A percentile compares a stretch with the other conserved stretches of the same genome.
These are phyloP conservation scores for Chloebia gouldiae DNA, from an alignment of 2,113 vertebrate genomes.

Conservation along the genomic window DNA sequence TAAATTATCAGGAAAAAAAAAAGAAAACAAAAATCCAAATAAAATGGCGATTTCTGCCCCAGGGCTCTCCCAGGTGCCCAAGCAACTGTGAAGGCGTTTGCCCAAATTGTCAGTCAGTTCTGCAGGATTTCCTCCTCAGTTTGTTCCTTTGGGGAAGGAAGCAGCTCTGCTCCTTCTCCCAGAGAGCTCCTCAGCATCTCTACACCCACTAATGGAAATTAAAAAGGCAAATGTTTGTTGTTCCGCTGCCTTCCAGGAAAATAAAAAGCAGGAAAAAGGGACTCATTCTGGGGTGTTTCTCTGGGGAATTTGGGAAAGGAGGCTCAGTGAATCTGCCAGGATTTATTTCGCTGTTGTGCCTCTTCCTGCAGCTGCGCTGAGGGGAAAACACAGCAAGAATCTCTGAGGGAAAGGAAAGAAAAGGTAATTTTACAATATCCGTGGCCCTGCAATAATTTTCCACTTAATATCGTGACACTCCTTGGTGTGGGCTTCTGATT, in stretches of 20 bases:
- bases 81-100: not conserved
- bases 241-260: not conserved
- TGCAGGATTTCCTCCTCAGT: not conserved
- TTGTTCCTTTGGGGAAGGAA: not conserved
- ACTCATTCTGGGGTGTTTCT: not conserved
- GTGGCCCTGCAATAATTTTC: not conserved
- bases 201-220: not conserved
- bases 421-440: not conserved
- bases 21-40: not conserved
- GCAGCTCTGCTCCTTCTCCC: not conserved
- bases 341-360: not conserved
- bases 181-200: not conserved
- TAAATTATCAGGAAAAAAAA: not conserved
- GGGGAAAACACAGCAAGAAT: not conserved
- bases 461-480: accelerated
- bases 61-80: too few relatives aligned
- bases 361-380: not conserved
- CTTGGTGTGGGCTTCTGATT: too few relatives aligned
- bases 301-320: not conserved
- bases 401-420: too few relatives aligned
- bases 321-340: not conserved
- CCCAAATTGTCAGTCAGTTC: not conserved
- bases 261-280: not conserved
- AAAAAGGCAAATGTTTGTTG: not conserved
- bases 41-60: not conserved